A percentile compares a stretch with the other conserved stretches of the same genome.
Conservation (phyloP, 2,888 invertebrate genomes). For the Sinohyriopsis cumingii region DNA sequence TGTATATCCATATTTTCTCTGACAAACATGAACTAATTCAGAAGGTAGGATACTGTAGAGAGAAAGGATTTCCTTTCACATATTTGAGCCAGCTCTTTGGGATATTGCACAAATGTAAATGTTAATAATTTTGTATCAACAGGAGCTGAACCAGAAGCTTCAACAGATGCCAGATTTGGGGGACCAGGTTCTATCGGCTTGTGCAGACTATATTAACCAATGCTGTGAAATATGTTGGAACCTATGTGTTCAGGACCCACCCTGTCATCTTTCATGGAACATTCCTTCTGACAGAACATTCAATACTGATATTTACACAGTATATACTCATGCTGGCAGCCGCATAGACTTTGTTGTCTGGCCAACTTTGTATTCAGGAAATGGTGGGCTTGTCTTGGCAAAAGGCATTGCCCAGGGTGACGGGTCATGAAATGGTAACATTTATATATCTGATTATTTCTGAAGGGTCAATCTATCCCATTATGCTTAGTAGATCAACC, state of each 20-base stretch:
- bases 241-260: slow-evolving; percentile 34
- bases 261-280: slow-evolving; percentile 21
- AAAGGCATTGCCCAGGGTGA: slow-evolving; percentile 34
- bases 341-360: slow-evolving; percentile 33
- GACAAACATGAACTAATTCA: too few relatives aligned
- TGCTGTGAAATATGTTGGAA: slow-evolving; percentile 31
- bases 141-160: slow-evolving; percentile 30
- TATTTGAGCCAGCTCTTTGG: too few relatives aligned
- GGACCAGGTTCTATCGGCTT: slow-evolving; percentile 20
- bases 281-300: slow-evolving; percentile 23
- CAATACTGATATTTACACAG: slow-evolving; percentile 23
- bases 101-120: background rate
- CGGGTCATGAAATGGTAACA: too few relatives aligned
- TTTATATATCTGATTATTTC: too few relatives aligned
- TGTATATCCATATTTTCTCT: too few relatives aligned
- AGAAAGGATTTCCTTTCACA: too few relatives aligned
- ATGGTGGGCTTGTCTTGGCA: slow-evolving; percentile 23
- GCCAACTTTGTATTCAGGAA: slow-evolving; percentile 28
- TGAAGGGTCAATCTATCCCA: too few relatives aligned
- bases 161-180: slow-evolving; percentile 20
- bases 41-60: too few relatives aligned
- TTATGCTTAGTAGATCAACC: too few relatives aligned
- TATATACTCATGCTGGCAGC: slow-evolving; percentile 23
- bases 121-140: background rate
- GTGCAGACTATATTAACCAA: slow-evolving; percentile 17